Base-by-base conservation (phyloP, 2,888 invertebrate species). In the Willowsia nigromaculata region DNA sequence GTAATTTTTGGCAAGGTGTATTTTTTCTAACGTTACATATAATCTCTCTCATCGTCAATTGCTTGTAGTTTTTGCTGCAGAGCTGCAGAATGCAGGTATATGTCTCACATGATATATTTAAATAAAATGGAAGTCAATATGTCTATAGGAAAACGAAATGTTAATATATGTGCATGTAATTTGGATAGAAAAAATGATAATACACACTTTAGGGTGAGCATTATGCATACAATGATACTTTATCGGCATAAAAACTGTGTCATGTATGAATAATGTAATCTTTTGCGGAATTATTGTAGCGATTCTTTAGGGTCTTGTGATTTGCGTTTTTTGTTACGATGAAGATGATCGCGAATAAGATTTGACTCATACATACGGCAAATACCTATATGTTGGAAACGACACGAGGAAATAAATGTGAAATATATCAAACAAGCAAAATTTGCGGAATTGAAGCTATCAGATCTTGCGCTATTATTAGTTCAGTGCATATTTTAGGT, bases 111-210 rank as follows among this genome's bases (percentile, higher is more conserved):
- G n/a, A n/a, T 33, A 40, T 18, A 37, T 33, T 37, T 40, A 68
- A 40, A 68, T 68, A 65, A n/a, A n/a, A 37, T 37, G 37, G 9
- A 37, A 6, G 37, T 22, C 59, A 59, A 43, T 25, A 11, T 30
- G 18, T 40, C n/a, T n/a, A n/a, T n/a, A n/a, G n/a, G n/a, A n/a
- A 71, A 43, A 22, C 7, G n/a, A 40, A 68, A 40, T 22, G 25
- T 50, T 76, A 76, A 76, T 76, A 50, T 76, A 76, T 76, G 76
- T 76, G 76, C 76, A 76, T 76, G 76, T 76, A 76, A 76, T 76
- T 76, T 76, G 50, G 76, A 9, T 7, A 50, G 18, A 76, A 71
- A 33, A 9, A 18, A n/a, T 4, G 18, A 22, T 40, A n/a, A n/a
- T 59, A n/a, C n/a, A n/a, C n/a, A n/a, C n/a, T n/a, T n/a, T n/a